Percentiles rank a stretch among this genome's conserved stretches.
Conservation (phyloP, 2,888 invertebrate genomes). For the Busseola fusca region DNA sequence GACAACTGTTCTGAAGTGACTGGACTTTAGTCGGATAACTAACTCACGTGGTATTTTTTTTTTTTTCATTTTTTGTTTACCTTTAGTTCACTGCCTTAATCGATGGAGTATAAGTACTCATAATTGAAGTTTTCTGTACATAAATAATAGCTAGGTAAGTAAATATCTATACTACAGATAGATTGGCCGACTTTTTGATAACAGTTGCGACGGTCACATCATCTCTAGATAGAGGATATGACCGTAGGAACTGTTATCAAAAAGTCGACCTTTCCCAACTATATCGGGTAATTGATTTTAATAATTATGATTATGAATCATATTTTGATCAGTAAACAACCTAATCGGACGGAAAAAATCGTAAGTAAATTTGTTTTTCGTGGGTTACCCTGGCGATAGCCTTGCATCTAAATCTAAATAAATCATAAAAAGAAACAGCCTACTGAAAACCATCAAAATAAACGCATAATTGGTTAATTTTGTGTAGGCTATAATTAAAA, state of each 20-base stretch:
- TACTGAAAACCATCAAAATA: slow-evolving; percentile 2
- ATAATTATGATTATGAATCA: not conserved
- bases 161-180: not conserved
- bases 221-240: no score
- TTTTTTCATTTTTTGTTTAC: no score
- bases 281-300: not conserved
- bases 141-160: not conserved
- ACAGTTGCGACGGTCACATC: not conserved
- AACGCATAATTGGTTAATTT: not conserved
- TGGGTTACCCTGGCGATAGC: not conserved
- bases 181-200: not conserved
- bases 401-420: not conserved
- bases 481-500: not conserved
- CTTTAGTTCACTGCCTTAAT: no score
- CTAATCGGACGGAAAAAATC: not conserved
- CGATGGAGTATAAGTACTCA: no score
- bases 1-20: no score
- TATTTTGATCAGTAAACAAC: not conserved
- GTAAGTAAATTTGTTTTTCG: not conserved
- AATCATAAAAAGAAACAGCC: not conserved
- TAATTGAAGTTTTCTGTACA: not conserved
- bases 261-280: no score
- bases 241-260: no score
- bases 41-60: no score
- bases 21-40: no score